Evolutionary conservation across 2,888 invertebrate species (phyloP).

Genomic region (Lepidonotus clava): DNA sequence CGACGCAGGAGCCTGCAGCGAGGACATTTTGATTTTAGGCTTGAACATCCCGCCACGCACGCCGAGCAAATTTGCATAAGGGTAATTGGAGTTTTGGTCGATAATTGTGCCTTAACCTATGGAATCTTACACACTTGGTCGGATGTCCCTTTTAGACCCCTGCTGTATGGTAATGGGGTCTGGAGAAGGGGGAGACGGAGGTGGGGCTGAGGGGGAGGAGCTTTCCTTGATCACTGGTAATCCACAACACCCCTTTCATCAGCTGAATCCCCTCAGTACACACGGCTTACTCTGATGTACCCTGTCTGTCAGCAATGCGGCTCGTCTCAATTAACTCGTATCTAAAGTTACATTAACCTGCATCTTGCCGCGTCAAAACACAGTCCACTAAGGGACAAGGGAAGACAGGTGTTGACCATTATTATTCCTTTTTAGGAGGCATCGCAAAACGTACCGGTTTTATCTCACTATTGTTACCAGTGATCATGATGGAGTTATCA

Average conservation of each 20-base stretch:
- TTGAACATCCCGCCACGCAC: neutral
- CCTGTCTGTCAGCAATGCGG: neutral
- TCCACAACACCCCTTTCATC: slow-evolving; percentile 23
- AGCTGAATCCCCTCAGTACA: neutral
- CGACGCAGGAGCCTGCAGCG: no score
- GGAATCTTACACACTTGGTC: no score
- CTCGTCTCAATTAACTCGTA: slow-evolving; percentile 6
- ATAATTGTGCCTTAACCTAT: no score
- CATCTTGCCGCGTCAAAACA: neutral
- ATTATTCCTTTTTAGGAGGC: no score
- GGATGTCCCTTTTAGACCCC: no score
- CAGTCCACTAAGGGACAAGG: no score
- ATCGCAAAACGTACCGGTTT: no score
- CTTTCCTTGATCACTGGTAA: no score
- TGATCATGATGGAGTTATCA: no score
- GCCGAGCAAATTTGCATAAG: neutral
- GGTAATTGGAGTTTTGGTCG: neutral
- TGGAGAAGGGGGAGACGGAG: neutral
- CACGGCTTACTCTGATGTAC: neutral
- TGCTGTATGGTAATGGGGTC: no score
- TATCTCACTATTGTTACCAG: no score
- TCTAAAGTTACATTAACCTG: slow-evolving; percentile 2
- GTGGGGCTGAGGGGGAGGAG: neutral
- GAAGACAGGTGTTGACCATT: no score
- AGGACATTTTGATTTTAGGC: slow-evolving; percentile 1